phyloP scores from a whole-genome alignment of 1,140 invertebrate genomes.

The Frieseomelitta varia region DNA sequence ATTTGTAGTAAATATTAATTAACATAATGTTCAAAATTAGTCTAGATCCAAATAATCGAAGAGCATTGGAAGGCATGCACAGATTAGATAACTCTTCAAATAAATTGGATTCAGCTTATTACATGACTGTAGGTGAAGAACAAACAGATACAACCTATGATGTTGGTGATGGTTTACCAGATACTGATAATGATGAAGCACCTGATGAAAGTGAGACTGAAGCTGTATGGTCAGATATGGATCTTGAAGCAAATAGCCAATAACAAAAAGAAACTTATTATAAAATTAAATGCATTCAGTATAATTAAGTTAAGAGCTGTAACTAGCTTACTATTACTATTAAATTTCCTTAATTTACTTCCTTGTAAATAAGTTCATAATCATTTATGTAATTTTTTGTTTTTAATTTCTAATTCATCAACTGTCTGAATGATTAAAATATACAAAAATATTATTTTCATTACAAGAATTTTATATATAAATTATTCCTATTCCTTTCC shows the following conservation, averaged over 20 bases:
- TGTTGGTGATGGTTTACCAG: conserved; percentile 82
- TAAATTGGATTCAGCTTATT: conserved; percentile 82
- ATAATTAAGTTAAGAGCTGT: conserved; percentile 14
- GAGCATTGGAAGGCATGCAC: conserved; percentile 88
- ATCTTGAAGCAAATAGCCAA: conserved; percentile 82
- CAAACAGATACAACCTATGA: conserved; percentile 84
- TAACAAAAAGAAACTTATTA: conserved; percentile 54
- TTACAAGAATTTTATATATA: neutral
- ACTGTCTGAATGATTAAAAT: neutral
- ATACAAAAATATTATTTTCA: neutral
- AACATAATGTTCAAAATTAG: conserved; percentile 75
- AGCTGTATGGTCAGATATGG: conserved; percentile 85
- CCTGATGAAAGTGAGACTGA: conserved; percentile 85
- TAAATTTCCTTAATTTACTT: neutral
- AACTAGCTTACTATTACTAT: conserved; percentile 4
- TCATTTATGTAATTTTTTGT: neutral
- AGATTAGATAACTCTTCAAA: conserved; percentile 84
- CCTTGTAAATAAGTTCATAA: neutral
- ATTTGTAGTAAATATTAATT: conserved; percentile 7
- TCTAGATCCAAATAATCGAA: conserved; percentile 86
- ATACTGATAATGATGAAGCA: conserved; percentile 82
- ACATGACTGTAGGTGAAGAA: conserved; percentile 82
- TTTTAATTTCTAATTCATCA: neutral
- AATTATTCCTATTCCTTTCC: neutral
- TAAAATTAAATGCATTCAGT: conserved; percentile 10